Percentiles rank a stretch among this genome's conserved stretches.
Evolutionary conservation across 2,113 vertebrate species (phyloP).

Genomic region (Petroica traversi): DNA sequence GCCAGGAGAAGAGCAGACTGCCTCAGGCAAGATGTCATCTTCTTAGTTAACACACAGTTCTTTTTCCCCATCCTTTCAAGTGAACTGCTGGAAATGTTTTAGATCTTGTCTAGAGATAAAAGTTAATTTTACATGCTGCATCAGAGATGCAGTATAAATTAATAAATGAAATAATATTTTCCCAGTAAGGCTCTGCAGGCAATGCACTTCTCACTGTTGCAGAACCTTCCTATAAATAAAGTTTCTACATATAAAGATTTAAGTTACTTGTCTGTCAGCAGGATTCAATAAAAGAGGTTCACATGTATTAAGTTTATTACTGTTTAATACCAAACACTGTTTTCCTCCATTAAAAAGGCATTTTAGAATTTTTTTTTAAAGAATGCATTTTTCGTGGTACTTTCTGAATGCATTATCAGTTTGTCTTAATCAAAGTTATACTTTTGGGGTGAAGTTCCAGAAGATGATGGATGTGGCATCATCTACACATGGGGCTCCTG

Average conservation of each 20-base stretch:
- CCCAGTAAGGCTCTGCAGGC: background rate
- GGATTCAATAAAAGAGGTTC: background rate
- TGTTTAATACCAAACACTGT: background rate
- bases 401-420: background rate
- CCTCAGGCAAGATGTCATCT: conserved; percentile 52
- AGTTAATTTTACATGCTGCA: conserved; percentile 50
- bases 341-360: background rate
- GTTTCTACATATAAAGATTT: background rate
- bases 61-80: conserved; percentile 43
- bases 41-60: conserved; percentile 51
- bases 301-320: background rate
- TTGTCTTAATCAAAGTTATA: background rate
- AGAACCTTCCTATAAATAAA: background rate
- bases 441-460: background rate
- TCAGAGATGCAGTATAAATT: background rate
- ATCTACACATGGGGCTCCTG: background rate
- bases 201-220: background rate
- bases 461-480: background rate
- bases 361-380: background rate
- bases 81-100: conserved; percentile 43
- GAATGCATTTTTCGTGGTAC: background rate
- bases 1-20: conserved; percentile 22
- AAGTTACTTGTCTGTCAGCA: background rate
- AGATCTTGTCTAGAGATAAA: conserved; percentile 60
- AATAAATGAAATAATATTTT: conserved; percentile 9